Percentiles rank a stretch among this genome's conserved stretches.
phyloP scores from a whole-genome alignment of 2,888 invertebrate species.

The Metalampra italica region DNA sequence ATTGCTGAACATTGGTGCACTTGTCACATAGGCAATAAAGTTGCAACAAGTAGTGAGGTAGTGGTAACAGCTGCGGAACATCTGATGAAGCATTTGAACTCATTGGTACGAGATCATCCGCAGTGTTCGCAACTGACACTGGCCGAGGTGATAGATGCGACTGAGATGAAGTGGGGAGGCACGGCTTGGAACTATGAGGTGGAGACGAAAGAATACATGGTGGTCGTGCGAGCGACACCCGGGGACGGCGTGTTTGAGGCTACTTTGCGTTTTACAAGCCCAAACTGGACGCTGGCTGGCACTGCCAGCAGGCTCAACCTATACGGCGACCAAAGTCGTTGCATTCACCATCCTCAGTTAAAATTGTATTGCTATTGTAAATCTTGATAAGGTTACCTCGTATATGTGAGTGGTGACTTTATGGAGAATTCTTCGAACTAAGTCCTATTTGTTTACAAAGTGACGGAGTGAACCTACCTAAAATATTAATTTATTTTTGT shows the following conservation, averaged over 20 bases:
- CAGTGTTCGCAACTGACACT: constrained; percentile 81
- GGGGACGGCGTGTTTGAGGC: constrained; percentile 85
- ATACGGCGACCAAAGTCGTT: constrained; percentile 84
- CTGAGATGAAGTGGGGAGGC: constrained; percentile 74
- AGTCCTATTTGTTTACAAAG: too few relatives aligned
- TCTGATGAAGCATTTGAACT: constrained; percentile 81
- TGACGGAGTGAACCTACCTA: too few relatives aligned
- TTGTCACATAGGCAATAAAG: constrained; percentile 80
- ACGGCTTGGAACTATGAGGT: constrained; percentile 16
- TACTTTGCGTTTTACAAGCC: constrained; percentile 67
- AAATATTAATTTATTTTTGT: too few relatives aligned
- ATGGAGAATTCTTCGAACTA: too few relatives aligned
- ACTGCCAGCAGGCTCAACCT: constrained; percentile 85
- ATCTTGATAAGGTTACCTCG: not conserved
- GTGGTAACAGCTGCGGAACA: constrained; percentile 77
- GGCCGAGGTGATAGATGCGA: constrained; percentile 25
- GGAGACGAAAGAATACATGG: constrained; percentile 70
- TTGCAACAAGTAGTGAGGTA: constrained; percentile 62
- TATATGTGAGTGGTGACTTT: too few relatives aligned
- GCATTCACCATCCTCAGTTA: constrained; percentile 81
- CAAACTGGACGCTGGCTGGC: constrained; percentile 70
- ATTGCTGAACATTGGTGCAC: constrained; percentile 90
- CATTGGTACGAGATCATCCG: constrained; percentile 70
- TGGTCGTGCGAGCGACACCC: constrained; percentile 79
- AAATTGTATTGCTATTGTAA: constrained; percentile 5